Evolutionary conservation across 2,888 invertebrate species (phyloP), one percentile per base, ranked within the genome.

Genomic region (Apomyelois bistriatella): DNA sequence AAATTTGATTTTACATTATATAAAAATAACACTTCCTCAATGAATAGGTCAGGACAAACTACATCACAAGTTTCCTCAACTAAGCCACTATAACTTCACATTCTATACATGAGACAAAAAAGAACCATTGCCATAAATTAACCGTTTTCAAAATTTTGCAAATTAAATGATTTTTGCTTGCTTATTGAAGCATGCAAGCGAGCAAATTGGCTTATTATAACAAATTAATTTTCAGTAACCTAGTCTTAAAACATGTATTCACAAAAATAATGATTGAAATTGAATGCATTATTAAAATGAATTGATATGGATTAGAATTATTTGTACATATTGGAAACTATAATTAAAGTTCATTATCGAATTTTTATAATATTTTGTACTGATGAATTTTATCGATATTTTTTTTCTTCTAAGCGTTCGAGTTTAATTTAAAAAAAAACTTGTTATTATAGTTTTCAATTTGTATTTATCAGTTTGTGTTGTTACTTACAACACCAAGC

Each of bases 361-460:
- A n/a, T n/a, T n/a, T n/a, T n/a, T n/a, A n/a, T n/a, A n/a, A n/a
- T n/a, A n/a, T n/a, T n/a, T n/a, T n/a, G n/a, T n/a, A n/a, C n/a
- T n/a, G n/a, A n/a, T n/a, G n/a, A n/a, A n/a, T n/a, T n/a, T n/a
- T n/a, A n/a, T n/a, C n/a, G n/a, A n/a, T n/a, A n/a, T n/a, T n/a
- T n/a, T n/a, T n/a, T n/a, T n/a, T n/a, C n/a, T n/a, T n/a, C n/a
- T n/a, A n/a, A n/a, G n/a, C n/a, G 28, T 28, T 28, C 28, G 28
- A 7, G 7, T 28, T 28, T 28, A 28, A 22, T 22, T 2, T 22
- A 22, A 22, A 22, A 22, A 22, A 22, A 22, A 22, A 48, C 2
- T 17, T n/a, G n/a, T n/a, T n/a, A n/a, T n/a, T 37, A 48, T 37
- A 38, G 38, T 30, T 48, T 10, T 48, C 28, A 38, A 28, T 38